A percentile compares a stretch with the other conserved stretches of the same genome.
Evolutionary conservation across 1,140 invertebrate genomes (phyloP).

Genomic region (Aphelinus certus): DNA sequence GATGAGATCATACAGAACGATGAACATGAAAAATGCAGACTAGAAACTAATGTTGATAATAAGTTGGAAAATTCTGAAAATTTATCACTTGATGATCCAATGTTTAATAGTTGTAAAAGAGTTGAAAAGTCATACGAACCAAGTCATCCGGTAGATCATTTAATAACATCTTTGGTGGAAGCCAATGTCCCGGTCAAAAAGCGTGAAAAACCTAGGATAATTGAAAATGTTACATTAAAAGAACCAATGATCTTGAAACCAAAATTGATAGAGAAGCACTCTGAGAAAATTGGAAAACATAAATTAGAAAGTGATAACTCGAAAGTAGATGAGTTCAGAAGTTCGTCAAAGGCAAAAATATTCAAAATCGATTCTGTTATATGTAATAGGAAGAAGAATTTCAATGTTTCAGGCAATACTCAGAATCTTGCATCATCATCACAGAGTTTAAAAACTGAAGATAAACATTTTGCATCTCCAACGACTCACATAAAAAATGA

Average conservation of each 20-base stretch:
- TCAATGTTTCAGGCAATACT: slow-evolving; percentile 35
- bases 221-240: slow-evolving; percentile 59
- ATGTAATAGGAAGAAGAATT: slow-evolving; percentile 46
- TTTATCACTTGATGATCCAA: too few species aligned
- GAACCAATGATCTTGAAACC: slow-evolving; percentile 60
- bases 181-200: slow-evolving; percentile 57
- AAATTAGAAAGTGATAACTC: slow-evolving; percentile 52
- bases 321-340: slow-evolving; percentile 39
- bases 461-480: slow-evolving; percentile 38
- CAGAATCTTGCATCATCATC: slow-evolving; percentile 31
- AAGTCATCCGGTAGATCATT: too few species aligned
- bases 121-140: too few species aligned
- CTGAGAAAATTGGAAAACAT: slow-evolving; percentile 54
- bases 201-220: slow-evolving; percentile 62
- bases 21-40: too few species aligned
- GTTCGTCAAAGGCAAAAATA: slow-evolving; percentile 48
- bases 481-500: slow-evolving; percentile 38
- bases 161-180: too few species aligned
- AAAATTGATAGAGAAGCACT: slow-evolving; percentile 55
- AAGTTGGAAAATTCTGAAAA: too few species aligned
- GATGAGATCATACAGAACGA: too few species aligned
- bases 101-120: too few species aligned
- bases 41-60: too few species aligned
- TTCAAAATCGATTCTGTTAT: slow-evolving; percentile 56
- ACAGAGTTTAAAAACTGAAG: slow-evolving; percentile 50